These are phyloP conservation scores for Thera britannica DNA, from an alignment of 2,888 invertebrate genomes.

Conservation along the genomic window DNA sequence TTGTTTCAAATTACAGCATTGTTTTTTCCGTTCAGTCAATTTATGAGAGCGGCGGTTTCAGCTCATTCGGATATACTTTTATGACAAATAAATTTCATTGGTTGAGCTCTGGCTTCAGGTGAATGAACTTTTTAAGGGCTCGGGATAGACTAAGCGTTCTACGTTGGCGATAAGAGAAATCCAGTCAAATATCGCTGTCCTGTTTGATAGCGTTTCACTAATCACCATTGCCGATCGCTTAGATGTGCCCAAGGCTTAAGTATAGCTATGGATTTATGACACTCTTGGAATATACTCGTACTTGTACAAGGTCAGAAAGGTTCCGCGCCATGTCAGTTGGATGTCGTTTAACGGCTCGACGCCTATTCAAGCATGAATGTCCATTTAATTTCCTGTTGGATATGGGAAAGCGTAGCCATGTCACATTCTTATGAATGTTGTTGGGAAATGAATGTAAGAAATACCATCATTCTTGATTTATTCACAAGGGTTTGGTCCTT, in stretches of 20 bases:
- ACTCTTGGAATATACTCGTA: not conserved
- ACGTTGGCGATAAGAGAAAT: too few species aligned
- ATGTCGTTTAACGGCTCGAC: conserved; percentile 8
- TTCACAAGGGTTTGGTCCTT: too few species aligned
- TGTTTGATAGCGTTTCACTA: too few species aligned
- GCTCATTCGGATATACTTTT: conserved; percentile 12
- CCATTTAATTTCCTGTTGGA: conserved; percentile 28
- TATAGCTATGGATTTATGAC: too few species aligned
- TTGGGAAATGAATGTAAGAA: not conserved
- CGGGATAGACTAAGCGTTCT: too few species aligned
- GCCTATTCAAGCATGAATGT: conserved; percentile 14
- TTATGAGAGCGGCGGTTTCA: conserved; percentile 12
- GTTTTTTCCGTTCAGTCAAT: conserved; percentile 29
- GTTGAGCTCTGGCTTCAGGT: conserved; percentile 1
- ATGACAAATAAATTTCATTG: conserved; percentile 19
- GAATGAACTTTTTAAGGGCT: conserved; percentile 2
- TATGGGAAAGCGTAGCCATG: conserved; percentile 15
- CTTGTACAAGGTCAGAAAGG: not conserved
- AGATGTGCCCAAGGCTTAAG: too few species aligned
- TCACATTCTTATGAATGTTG: conserved; percentile 14
- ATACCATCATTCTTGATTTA: too few species aligned
- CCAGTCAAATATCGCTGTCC: too few species aligned
- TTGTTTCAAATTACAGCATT: conserved; percentile 29
- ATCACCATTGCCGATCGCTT: too few species aligned
- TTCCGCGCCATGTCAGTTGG: not conserved